Evolutionary conservation across 2,888 invertebrate genomes (phyloP).

Genomic region (Nephrocerus scutellatus): DNA sequence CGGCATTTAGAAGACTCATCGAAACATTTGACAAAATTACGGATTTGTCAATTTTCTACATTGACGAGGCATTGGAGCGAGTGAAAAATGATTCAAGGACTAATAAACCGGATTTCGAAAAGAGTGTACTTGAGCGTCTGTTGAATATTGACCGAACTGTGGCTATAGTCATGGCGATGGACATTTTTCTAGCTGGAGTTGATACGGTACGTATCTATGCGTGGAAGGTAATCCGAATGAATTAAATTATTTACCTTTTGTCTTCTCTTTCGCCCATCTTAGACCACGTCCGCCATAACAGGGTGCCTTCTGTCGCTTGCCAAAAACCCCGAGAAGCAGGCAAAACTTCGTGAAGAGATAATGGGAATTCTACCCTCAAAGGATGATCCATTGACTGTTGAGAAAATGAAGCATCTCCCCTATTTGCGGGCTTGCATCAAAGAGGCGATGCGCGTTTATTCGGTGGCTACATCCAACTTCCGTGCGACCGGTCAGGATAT

Average conservation of each 20-base stretch:
- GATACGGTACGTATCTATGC: slow-evolving; percentile 27
- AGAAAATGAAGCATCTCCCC: slow-evolving; percentile 47
- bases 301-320: slow-evolving; percentile 56
- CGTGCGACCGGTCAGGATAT: slow-evolving; percentile 53
- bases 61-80: slow-evolving; percentile 38
- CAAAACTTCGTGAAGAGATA: slow-evolving; percentile 54
- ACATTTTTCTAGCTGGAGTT: slow-evolving; percentile 28
- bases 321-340: slow-evolving; percentile 55
- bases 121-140: slow-evolving; percentile 51
- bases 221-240: background rate
- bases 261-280: slow-evolving; percentile 8
- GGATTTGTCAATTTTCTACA: slow-evolving; percentile 29
- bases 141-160: slow-evolving; percentile 36
- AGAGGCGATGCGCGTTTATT: slow-evolving; percentile 58
- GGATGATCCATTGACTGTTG: slow-evolving; percentile 40
- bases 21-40: slow-evolving; percentile 23
- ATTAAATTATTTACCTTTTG: background rate
- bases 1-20: slow-evolving; percentile 25
- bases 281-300: slow-evolving; percentile 49
- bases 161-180: slow-evolving; percentile 29
- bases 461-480: slow-evolving; percentile 53
- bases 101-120: slow-evolving; percentile 24
- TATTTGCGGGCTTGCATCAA: slow-evolving; percentile 66
- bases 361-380: slow-evolving; percentile 41
- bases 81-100: slow-evolving; percentile 22